Percentiles rank a stretch among this genome's conserved stretches.
Conservation (phyloP, 2,113 vertebrate genomes). For the Psettodes erumei region DNA sequence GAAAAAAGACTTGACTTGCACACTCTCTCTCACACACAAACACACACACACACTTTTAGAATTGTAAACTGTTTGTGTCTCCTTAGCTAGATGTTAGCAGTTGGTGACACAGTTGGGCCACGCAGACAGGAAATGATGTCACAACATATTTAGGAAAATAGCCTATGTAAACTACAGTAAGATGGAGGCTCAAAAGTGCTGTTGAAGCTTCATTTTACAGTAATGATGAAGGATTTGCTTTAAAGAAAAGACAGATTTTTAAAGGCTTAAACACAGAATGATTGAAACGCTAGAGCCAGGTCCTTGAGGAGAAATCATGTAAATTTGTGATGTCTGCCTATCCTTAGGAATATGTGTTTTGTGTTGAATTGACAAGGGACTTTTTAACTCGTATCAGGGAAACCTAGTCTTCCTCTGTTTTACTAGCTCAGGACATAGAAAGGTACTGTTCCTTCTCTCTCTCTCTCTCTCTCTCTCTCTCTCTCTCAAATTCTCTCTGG, state of each 20-base stretch:
- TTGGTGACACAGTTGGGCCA: slow-evolving; percentile 14
- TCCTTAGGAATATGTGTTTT: slow-evolving; percentile 56
- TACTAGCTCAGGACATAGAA: slow-evolving; percentile 79
- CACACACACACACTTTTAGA: slow-evolving; percentile 28
- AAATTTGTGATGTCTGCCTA: slow-evolving; percentile 46
- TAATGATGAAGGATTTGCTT: slow-evolving; percentile 47
- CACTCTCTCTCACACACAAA: no score
- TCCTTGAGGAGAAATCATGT: slow-evolving; percentile 32
- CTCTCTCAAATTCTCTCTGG: slow-evolving; percentile 28
- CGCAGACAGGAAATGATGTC: slow-evolving; percentile 40
- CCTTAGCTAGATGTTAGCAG: slow-evolving; percentile 8
- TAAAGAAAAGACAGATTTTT: background rate
- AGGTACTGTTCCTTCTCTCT: slow-evolving; percentile 57
- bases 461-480: slow-evolving; percentile 22
- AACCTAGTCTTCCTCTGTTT: slow-evolving; percentile 80
- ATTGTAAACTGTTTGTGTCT: background rate
- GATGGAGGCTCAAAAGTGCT: slow-evolving; percentile 11
- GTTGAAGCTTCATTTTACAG: slow-evolving; percentile 16
- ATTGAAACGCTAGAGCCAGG: slow-evolving; percentile 24
- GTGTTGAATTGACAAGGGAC: slow-evolving; percentile 71
- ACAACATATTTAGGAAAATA: slow-evolving; percentile 15
- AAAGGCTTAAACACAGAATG: background rate
- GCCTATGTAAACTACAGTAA: background rate
- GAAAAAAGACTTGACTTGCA: slow-evolving; percentile 11
- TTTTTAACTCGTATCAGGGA: slow-evolving; percentile 80